Base-by-base conservation (phyloP, 2,888 invertebrate genomes). In the Tetropium fuscum region DNA sequence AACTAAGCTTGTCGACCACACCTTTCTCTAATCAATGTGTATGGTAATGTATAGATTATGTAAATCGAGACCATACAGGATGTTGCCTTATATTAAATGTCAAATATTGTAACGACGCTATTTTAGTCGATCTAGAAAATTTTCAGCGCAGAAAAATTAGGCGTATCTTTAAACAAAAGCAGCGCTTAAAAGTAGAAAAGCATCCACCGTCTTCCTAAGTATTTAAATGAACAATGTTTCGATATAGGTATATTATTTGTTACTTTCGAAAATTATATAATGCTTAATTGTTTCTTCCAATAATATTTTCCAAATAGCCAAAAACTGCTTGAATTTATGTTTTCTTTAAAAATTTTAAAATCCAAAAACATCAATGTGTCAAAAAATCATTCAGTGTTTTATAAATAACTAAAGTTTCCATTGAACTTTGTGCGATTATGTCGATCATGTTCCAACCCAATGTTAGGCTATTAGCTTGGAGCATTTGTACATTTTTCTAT, bases 41-140 rank as follows among this genome's bases (percentile, higher is more conserved):
- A 59, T 59, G 56, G 56, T 43, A 27, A 30, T 27, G 19, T 36
- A 58, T 49, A 49, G 45, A 44, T 54, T 38, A 53, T 53, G 40
- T 56, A 57, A 55, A 51, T 38, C 20, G 57, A 66, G 68, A 73
- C 74, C 77, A 74, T 74, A 73, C 73, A 72, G 74, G 74, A 71
- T 77, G 77, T 75, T 78, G 78, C 78, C 78, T 77, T 78, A 78
- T 73, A 72, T 70, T 71, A 62, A 72, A 73, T 74, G 73, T 72
- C 68, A 73, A 70, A 72, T 66, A 65, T 69, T 18, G 18, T 22
- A 22, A 55, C 16, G 27, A 48, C 49, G 49, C 60, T 18, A 58
- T 36, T 44, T 22, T 53, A 25, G 45, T 22, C 19, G 41, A 51
- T 51, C 51, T 48, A 36, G 44, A 18, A 10, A 13, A 8, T 53